phyloP scores from a whole-genome alignment of 2,888 invertebrate genomes.

The Scrobipalpa atriplicella region DNA sequence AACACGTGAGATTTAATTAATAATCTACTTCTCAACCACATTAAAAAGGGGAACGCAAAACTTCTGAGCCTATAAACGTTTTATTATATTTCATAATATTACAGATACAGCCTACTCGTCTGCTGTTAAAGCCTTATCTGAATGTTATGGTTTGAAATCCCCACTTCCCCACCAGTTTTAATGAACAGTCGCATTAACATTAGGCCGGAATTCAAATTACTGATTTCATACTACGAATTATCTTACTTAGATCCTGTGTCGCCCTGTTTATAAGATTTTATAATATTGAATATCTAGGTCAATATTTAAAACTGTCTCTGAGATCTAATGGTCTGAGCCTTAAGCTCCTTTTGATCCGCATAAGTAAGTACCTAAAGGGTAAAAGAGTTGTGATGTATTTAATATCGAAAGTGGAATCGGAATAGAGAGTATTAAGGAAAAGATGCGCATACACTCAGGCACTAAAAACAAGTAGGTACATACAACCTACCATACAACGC shows the following conservation, averaged over 20 bases:
- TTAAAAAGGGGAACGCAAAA: constrained; percentile 11
- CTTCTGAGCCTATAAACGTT: constrained; percentile 16
- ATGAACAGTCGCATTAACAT: constrained; percentile 39
- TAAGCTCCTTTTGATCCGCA: no score
- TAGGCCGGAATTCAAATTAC: constrained; percentile 42
- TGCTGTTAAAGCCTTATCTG: constrained; percentile 14
- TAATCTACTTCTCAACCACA: not conserved
- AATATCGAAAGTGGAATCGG: no score
- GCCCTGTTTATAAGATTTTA: no score
- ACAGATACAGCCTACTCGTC: constrained; percentile 22
- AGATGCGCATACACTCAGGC: no score
- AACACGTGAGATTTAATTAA: not conserved
- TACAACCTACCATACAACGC: no score
- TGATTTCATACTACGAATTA: constrained; percentile 40
- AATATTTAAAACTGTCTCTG: no score
- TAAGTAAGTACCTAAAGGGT: no score
- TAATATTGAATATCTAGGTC: no score
- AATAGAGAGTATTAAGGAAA: no score
- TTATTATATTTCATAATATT: constrained; percentile 14
- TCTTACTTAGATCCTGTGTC: constrained; percentile 31
- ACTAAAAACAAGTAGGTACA: no score
- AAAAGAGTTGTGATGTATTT: no score
- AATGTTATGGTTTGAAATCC: not conserved
- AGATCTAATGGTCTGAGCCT: no score
- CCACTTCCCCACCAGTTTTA: constrained; percentile 15